These are phyloP conservation scores for Atherinomorus stipes DNA, from an alignment of 2,113 vertebrate species.

Conservation along the genomic window DNA sequence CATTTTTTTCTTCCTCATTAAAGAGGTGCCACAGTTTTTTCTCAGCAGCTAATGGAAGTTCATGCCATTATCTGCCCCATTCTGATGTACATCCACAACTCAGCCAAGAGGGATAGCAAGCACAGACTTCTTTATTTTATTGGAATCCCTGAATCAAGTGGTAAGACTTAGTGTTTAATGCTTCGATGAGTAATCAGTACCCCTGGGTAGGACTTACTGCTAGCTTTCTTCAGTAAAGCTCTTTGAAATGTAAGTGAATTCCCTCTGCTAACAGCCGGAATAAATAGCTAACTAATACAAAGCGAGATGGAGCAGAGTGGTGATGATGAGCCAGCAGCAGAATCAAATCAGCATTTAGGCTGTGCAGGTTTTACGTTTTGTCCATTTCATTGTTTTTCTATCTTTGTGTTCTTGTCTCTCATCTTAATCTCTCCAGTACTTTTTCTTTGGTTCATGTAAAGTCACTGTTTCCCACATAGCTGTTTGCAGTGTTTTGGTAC, in stretches of 20 bases:
- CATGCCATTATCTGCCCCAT: constrained; percentile 40
- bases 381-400: constrained; percentile 15
- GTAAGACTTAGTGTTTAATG: constrained; percentile 62
- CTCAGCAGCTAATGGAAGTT: constrained; percentile 46
- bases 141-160: constrained; percentile 69
- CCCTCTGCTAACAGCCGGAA: constrained; percentile 44
- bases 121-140: constrained; percentile 56
- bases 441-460: not conserved
- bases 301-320: constrained; percentile 29
- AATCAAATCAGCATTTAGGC: constrained; percentile 30
- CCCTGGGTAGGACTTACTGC: constrained; percentile 57
- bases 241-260: constrained; percentile 69
- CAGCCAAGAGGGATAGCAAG: constrained; percentile 57
- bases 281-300: constrained; percentile 64
- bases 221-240: constrained; percentile 58
- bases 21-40: constrained; percentile 38
- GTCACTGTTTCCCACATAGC: not conserved
- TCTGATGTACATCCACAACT: constrained; percentile 47
- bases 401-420: constrained; percentile 12
- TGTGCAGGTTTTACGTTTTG: constrained; percentile 6
- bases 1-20: constrained; percentile 55
- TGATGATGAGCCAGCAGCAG: constrained; percentile 36
- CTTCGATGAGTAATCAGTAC: constrained; percentile 50
- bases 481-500: constrained; percentile 31
- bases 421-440: constrained; percentile 8